A percentile compares a stretch with the other conserved stretches of the same genome.
phyloP scores from a whole-genome alignment of 2,888 invertebrate genomes.

The Drosophila koepferae region DNA sequence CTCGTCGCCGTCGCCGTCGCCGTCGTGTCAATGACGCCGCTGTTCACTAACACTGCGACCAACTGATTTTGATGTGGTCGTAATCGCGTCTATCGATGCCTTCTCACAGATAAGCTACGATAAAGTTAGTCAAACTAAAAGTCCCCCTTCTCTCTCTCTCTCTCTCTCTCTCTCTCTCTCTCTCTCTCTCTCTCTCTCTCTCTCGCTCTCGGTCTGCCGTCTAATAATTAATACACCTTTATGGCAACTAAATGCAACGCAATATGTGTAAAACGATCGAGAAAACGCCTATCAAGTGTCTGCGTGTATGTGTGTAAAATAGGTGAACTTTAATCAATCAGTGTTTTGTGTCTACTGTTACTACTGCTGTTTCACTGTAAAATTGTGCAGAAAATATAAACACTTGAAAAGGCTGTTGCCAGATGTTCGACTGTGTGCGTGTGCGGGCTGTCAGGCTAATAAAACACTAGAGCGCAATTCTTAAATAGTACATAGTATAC shows the following conservation, averaged over 20 bases:
- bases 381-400: slow-evolving; percentile 34
- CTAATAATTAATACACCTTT: slow-evolving; percentile 20
- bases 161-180: not conserved
- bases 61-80: slow-evolving; percentile 9
- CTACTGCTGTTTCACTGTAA: slow-evolving; percentile 5
- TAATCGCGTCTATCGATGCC: slow-evolving; percentile 35
- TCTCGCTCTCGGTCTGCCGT: not conserved
- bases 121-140: slow-evolving; percentile 24
- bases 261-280: slow-evolving; percentile 16
- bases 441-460: slow-evolving; percentile 20
- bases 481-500: slow-evolving; percentile 8
- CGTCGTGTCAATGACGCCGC: slow-evolving; percentile 54
- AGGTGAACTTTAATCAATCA: slow-evolving; percentile 40
- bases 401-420: slow-evolving; percentile 38
- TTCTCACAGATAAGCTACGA: slow-evolving; percentile 44
- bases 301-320: not conserved
- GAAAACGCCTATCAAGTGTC: not conserved
- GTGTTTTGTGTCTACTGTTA: slow-evolving; percentile 12
- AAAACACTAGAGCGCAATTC: slow-evolving; percentile 17
- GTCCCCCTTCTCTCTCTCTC: not conserved
- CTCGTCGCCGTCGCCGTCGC: slow-evolving; percentile 36
- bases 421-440: slow-evolving; percentile 25
- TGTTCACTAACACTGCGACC: slow-evolving; percentile 23
- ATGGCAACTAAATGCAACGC: slow-evolving; percentile 40
- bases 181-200: not conserved